phyloP scores from a whole-genome alignment of 2,797 vertebrate genomes.

The Alexandromys oeconomus region DNA sequence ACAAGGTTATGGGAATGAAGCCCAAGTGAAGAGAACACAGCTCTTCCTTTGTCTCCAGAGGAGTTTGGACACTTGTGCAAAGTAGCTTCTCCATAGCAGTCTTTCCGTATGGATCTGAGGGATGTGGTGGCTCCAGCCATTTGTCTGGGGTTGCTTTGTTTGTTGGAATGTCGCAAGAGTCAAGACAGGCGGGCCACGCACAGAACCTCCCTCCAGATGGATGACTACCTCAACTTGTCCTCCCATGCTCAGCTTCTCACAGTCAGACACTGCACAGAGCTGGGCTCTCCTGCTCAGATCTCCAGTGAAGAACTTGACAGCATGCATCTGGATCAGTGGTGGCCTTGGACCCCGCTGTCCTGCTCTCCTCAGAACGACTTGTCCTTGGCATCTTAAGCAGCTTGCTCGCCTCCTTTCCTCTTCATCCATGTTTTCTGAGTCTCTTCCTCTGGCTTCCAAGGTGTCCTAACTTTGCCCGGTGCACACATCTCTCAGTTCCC shows the following conservation, averaged over 20 bases:
- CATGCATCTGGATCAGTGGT: not conserved
- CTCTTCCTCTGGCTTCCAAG: not conserved
- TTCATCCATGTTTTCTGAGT: not conserved
- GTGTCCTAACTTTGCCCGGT: not conserved
- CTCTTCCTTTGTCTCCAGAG: not conserved
- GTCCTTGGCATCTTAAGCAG: rapidly evolving
- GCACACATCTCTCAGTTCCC: not conserved
- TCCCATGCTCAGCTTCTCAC: not conserved
- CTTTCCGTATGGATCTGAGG: not conserved
- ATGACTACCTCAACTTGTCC: not conserved
- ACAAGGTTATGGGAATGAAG: not conserved
- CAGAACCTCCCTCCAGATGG: not conserved
- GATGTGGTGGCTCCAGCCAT: not conserved
- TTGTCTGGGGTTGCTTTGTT: conserved; percentile 10
- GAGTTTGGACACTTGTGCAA: not conserved
- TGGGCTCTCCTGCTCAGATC: not conserved
- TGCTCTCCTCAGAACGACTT: not conserved
- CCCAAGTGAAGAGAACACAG: not conserved
- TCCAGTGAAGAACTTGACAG: not conserved
- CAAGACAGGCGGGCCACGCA: not conserved
- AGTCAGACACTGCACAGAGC: no score
- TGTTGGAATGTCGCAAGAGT: not conserved
- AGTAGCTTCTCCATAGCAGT: not conserved
- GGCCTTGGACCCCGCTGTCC: not conserved
- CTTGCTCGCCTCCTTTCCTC: not conserved